Conservation (phyloP, 2,797 vertebrate species). For the Phrynocephalus guinanensis region DNA sequence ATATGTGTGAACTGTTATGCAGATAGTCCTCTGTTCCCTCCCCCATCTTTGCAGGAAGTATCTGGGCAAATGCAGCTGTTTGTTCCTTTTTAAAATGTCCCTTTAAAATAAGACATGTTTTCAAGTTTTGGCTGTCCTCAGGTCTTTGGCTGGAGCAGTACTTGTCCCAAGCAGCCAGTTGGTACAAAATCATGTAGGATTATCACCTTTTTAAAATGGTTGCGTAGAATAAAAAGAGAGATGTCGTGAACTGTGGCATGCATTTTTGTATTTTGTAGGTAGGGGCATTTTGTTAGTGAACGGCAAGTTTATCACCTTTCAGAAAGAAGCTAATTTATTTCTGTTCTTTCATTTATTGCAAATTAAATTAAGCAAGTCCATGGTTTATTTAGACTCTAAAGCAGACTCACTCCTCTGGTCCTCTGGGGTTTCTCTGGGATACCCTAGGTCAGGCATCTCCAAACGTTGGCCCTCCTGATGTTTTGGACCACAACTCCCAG, state of each 20-base stretch:
- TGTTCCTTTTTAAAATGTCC: slow-evolving; percentile 78
- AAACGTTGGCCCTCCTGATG: no score
- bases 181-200: not conserved
- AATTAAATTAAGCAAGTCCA: not conserved
- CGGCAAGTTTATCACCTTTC: not conserved
- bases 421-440: not conserved
- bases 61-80: slow-evolving; percentile 79
- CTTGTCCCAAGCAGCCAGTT: not conserved
- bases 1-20: slow-evolving; percentile 31
- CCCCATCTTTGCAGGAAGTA: slow-evolving; percentile 74
- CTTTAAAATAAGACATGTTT: slow-evolving; percentile 73
- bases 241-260: not conserved
- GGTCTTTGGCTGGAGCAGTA: slow-evolving; percentile 26
- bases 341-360: not conserved
- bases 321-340: not conserved
- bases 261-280: not conserved
- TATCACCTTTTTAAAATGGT: not conserved
- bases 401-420: not conserved
- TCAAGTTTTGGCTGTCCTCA: slow-evolving; percentile 65
- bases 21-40: slow-evolving; percentile 62
- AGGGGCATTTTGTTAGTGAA: not conserved
- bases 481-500: no score
- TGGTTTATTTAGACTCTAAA: slow-evolving; percentile 2
- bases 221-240: not conserved
- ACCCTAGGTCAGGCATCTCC: not conserved